Evolutionary conservation across 2,113 vertebrate genomes (phyloP), one percentile per base, ranked within the genome.

Genomic region (Manacus vitellinus): DNA sequence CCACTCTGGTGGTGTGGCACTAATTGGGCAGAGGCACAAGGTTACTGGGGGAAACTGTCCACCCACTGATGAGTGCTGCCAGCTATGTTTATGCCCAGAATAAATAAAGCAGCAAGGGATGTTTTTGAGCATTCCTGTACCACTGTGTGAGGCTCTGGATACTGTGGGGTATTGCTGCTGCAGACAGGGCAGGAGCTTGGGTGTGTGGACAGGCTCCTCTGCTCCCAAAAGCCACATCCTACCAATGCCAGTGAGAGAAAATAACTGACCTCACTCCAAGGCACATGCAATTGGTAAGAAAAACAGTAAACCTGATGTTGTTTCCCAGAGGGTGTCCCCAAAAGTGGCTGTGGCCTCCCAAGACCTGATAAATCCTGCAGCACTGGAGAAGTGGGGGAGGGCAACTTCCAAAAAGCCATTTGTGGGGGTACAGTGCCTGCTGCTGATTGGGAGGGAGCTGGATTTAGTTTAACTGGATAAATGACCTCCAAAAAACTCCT

Each of bases 151-250:
- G 41, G 49, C 19, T 85, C 15, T 8, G 12, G 30, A 12, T 10
- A 3, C 14, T 3, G 2, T 3, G 44, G n/a, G 10, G 9, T 39
- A 22, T 5, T 9, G 1, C 37, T 78, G 2, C 23, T 41, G 28
- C 3, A 5, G 54, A 16, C 51, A n/a, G 35, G 30, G 46, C 23
- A 81, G 54, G 35, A 55, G 62, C 30, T 21, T 24, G 24, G 3
- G 3, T 30, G 5, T 35, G 33, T 15, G 43, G 35, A 33, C 9
- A 10, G 46, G 46, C 20, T 71, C 33, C 51, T 66, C 8, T 6
- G 1, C 56, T 73, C 14, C 71, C 1, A 0, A 80, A 54, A 83
- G 30, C 7, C 35, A 8, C 0, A 1, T 49, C 10, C 55, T 31
- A 8, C 31, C 28, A 8, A 5, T 22, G n/a, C 19, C 47, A 43